phyloP scores from a whole-genome alignment of 2,113 vertebrate genomes.

The Synodontis membranacea region DNA sequence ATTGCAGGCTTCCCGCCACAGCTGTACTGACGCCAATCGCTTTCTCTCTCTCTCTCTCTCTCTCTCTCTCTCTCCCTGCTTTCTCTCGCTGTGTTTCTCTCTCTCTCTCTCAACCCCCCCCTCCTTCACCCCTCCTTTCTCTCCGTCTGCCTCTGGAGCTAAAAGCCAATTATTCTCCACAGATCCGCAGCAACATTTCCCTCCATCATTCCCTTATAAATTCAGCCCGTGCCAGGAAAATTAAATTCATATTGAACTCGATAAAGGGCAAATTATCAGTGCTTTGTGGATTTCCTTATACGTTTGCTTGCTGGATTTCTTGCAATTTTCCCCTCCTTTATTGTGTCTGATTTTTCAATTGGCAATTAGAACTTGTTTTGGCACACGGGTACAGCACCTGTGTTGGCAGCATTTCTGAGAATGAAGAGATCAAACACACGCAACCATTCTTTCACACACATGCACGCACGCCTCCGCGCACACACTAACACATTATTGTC shows the following conservation, averaged over 20 bases:
- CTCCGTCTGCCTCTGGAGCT: conserved; percentile 52
- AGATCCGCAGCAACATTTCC: conserved; percentile 53
- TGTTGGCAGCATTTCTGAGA: conserved; percentile 46
- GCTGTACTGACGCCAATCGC: conserved; percentile 67
- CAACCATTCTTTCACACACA: conserved; percentile 31
- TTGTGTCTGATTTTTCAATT: conserved; percentile 47
- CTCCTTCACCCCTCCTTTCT: neutral
- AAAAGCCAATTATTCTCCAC: conserved; percentile 61
- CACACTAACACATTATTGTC: conserved; percentile 35
- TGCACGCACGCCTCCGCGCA: conserved; percentile 19
- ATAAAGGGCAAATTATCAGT: conserved; percentile 56
- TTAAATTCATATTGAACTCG: conserved; percentile 56
- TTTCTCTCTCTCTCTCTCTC: conserved; percentile 23
- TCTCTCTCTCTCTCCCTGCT: conserved; percentile 27
- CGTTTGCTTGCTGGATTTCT: conserved; percentile 40
- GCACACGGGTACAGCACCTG: conserved; percentile 51
- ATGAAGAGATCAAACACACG: conserved; percentile 49
- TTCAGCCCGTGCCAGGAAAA: conserved; percentile 49
- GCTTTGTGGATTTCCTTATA: conserved; percentile 44
- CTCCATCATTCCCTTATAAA: conserved; percentile 51
- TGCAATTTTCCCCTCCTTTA: conserved; percentile 34
- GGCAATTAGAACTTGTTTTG: conserved; percentile 52
- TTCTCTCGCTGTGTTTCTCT: conserved; percentile 31
- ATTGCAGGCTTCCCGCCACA: conserved; percentile 66
- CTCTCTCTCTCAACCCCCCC: conserved; percentile 2